Evolutionary conservation across 2,888 invertebrate genomes (phyloP).

Genomic region (Epiblema foenella): DNA sequence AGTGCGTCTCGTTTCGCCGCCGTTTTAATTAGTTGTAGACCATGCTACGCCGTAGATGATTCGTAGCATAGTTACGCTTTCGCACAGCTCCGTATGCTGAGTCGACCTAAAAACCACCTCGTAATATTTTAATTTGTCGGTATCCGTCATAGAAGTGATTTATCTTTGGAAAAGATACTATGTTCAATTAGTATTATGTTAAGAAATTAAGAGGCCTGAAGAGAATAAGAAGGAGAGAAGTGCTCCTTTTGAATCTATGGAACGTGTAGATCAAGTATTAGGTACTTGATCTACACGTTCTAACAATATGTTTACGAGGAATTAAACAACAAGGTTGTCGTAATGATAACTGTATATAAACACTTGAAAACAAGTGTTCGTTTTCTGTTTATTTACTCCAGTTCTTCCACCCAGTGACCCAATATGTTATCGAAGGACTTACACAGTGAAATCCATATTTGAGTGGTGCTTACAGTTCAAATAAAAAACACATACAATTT

Average conservation of each 20-base stretch:
- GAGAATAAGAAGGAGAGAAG: too few species aligned
- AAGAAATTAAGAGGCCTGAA: too few species aligned
- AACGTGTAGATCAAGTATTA: too few species aligned
- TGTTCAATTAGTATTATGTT: too few species aligned
- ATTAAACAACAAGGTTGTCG: constrained; percentile 1
- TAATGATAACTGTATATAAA: not conserved
- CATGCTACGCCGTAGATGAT: constrained; percentile 32
- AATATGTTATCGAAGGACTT: not conserved
- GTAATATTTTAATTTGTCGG: not conserved
- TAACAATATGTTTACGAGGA: not conserved
- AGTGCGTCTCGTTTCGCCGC: not conserved
- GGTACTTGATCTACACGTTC: too few species aligned
- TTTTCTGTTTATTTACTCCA: not conserved
- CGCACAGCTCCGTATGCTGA: constrained; percentile 29
- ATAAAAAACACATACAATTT: too few species aligned
- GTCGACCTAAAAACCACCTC: not conserved
- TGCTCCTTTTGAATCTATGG: too few species aligned
- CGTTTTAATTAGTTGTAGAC: constrained; percentile 27
- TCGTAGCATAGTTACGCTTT: constrained; percentile 39
- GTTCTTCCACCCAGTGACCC: not conserved
- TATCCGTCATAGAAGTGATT: not conserved
- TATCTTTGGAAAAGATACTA: not conserved
- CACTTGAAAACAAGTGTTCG: not conserved
- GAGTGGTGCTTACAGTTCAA: too few species aligned
- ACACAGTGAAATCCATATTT: too few species aligned